Conservation (phyloP, 2,888 invertebrate species). For the Liodrosophila aerea region DNA sequence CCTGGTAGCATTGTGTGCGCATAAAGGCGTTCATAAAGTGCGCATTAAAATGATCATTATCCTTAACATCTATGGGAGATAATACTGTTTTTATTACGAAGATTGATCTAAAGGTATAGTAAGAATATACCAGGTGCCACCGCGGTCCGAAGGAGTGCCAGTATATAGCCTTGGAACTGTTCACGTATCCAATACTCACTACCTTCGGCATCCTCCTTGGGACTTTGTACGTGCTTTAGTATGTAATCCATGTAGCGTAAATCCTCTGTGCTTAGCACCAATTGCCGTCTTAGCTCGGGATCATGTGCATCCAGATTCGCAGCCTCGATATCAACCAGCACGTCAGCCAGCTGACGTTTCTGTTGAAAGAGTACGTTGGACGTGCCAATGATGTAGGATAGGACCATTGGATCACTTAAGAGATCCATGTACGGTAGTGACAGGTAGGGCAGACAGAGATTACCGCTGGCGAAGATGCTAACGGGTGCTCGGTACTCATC, state of each 20-base stretch:
- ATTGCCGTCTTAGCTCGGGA: conserved; percentile 89
- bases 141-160: conserved; percentile 91
- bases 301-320: conserved; percentile 92
- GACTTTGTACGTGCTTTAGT: conserved; percentile 88
- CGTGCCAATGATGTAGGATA: conserved; percentile 96
- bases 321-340: conserved; percentile 93
- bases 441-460: conserved; percentile 96
- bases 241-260: conserved; percentile 97
- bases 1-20: conserved; percentile 93
- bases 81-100: too few relatives aligned
- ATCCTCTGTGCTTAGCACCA: conserved; percentile 97
- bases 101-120: too few relatives aligned
- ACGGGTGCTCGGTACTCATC: conserved; percentile 93
- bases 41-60: conserved; percentile 93
- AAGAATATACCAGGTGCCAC: conserved; percentile 60
- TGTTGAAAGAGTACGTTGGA: conserved; percentile 99
- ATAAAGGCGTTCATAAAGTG: conserved; percentile 93
- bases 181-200: conserved; percentile 98
- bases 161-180: conserved; percentile 93
- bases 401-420: conserved; percentile 92
- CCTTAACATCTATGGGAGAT: conserved; percentile 85
- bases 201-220: conserved; percentile 90
- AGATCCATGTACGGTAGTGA: conserved; percentile 97
- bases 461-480: conserved; percentile 93
- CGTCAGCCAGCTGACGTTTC: conserved; percentile 95